Conservation (phyloP, 2,888 invertebrate species). For the Chesias legatella region DNA sequence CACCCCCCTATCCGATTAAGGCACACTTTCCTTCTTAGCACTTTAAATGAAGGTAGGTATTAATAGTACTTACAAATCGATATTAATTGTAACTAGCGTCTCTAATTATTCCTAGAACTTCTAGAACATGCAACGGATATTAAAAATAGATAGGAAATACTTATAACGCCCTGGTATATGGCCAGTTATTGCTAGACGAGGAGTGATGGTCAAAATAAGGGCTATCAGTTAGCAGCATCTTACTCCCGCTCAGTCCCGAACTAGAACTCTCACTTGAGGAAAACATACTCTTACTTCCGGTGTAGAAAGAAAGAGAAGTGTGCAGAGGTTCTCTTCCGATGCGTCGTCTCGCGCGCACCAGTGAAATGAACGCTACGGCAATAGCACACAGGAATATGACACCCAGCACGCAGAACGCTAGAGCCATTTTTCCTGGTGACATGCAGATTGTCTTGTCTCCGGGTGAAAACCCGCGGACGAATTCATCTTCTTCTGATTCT, state of each 20-base stretch:
- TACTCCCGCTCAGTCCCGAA: constrained; percentile 81
- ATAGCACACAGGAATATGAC: constrained; percentile 86
- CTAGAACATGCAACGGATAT: too few species aligned
- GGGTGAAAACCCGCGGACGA: constrained; percentile 69
- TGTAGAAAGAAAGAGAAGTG: constrained; percentile 80
- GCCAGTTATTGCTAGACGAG: constrained; percentile 76
- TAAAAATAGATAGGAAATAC: too few species aligned
- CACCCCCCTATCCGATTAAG: too few species aligned
- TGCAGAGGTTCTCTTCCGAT: constrained; percentile 69
- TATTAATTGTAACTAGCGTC: too few species aligned
- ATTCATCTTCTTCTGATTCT: constrained; percentile 65
- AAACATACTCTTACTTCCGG: constrained; percentile 81
- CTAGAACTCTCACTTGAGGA: constrained; percentile 81
- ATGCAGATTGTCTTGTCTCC: constrained; percentile 85
- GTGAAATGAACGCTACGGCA: constrained; percentile 84
- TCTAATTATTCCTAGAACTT: too few species aligned
- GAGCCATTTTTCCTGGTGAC: constrained; percentile 87
- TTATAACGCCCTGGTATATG: constrained; percentile 68
- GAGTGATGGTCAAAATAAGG: constrained; percentile 81
- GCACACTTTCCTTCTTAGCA: too few species aligned
- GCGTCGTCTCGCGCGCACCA: constrained; percentile 81
- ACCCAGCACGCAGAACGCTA: constrained; percentile 86
- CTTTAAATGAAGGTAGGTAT: too few species aligned
- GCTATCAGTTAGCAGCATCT: constrained; percentile 81
- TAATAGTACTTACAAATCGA: too few species aligned